A percentile compares a stretch with the other conserved stretches of the same genome.
phyloP scores from a whole-genome alignment of 2,888 invertebrate species.

The Tipula vernalis region DNA sequence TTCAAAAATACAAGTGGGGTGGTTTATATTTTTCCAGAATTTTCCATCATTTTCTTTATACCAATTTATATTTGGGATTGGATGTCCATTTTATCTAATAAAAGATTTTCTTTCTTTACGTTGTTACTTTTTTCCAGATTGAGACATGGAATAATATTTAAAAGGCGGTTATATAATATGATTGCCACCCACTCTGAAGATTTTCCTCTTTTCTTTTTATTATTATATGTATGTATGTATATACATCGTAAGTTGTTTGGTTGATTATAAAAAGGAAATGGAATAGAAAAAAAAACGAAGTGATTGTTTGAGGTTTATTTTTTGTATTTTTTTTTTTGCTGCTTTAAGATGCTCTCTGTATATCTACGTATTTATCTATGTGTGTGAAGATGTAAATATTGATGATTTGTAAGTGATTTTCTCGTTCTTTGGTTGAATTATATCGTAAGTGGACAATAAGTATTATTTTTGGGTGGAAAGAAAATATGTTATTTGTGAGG shows the following conservation, averaged over 20 bases:
- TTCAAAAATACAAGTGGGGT: neutral
- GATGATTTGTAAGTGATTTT: neutral
- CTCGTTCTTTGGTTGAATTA: neutral
- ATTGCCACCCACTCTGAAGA: neutral
- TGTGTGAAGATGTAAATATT: neutral
- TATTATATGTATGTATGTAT: neutral
- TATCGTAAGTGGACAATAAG: neutral
- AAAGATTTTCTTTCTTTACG: neutral
- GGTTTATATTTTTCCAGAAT: neutral
- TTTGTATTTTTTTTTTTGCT: neutral
- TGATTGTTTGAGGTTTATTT: neutral
- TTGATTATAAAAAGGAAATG: neutral
- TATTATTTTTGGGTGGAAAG: neutral
- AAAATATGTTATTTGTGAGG: neutral
- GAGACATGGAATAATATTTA: slow-evolving; percentile 4
- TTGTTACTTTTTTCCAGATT: neutral
- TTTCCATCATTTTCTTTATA: neutral
- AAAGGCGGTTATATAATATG: neutral
- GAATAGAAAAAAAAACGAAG: neutral
- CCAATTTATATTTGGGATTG: neutral
- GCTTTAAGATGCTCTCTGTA: neutral
- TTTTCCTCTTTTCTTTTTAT: neutral
- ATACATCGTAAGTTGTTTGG: neutral
- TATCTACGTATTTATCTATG: too few relatives aligned
- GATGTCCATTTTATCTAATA: slow-evolving; percentile 10